These are phyloP conservation scores for Myrmecophaga tridactyla DNA, from an alignment of 2,113 vertebrate genomes.

Conservation along the genomic window DNA sequence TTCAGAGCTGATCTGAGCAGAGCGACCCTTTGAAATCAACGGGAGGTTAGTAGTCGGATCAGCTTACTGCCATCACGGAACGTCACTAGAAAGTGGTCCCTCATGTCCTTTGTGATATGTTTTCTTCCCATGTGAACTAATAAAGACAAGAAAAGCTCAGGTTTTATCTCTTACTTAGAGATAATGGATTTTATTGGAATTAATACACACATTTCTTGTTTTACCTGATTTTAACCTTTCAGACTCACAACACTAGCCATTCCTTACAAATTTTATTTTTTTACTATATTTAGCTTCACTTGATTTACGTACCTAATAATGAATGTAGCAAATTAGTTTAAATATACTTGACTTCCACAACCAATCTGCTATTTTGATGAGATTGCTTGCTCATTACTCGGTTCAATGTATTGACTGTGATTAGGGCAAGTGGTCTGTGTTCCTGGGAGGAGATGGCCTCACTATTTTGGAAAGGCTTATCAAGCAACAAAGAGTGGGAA, in stretches of 20 bases:
- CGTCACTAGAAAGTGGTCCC: background rate
- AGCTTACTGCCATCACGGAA: background rate
- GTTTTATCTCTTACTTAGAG: background rate
- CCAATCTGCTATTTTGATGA: background rate
- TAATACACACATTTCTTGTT: background rate
- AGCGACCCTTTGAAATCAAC: conserved; percentile 43
- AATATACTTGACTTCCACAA: background rate
- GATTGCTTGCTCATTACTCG: background rate
- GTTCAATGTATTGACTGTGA: background rate
- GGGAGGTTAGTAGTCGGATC: background rate
- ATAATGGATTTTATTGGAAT: background rate
- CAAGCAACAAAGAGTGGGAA: background rate
- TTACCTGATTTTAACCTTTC: background rate
- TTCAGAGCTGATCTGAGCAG: background rate
- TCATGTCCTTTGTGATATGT: background rate
- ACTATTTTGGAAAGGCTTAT: background rate
- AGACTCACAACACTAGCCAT: background rate
- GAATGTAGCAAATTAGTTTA: background rate
- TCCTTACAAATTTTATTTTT: background rate
- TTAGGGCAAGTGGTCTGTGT: background rate
- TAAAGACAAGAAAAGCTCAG: background rate
- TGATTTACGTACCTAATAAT: background rate
- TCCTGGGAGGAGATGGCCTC: background rate
- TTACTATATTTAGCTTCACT: background rate
- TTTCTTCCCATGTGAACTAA: background rate